phyloP scores from a whole-genome alignment of 2,113 vertebrate species.

The Onychostoma macrolepis region DNA sequence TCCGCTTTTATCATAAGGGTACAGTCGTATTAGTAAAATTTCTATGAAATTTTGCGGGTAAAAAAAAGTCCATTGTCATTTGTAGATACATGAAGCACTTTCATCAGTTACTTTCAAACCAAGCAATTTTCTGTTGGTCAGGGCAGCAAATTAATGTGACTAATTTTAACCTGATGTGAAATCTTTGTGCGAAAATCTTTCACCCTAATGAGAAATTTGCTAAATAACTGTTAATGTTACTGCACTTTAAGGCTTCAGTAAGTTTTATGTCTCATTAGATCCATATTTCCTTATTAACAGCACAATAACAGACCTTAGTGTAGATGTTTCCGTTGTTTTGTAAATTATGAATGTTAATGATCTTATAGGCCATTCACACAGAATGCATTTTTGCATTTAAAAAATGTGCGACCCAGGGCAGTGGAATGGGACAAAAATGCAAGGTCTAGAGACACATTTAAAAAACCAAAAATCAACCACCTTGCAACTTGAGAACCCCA shows the following conservation, averaged over 20 bases:
- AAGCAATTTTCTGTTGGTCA: not conserved
- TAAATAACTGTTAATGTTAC: not conserved
- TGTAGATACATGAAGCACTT: not conserved
- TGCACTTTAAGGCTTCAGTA: not conserved
- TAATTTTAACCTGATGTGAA: not conserved
- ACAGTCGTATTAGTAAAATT: not conserved
- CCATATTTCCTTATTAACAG: not conserved
- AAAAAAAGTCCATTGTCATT: not conserved
- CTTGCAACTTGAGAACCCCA: too few species aligned
- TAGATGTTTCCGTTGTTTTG: not conserved
- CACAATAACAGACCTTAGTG: constrained; percentile 12
- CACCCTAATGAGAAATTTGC: not conserved
- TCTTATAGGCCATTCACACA: not conserved
- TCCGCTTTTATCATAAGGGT: not conserved
- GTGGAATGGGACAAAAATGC: not conserved
- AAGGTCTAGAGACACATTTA: not conserved
- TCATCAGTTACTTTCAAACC: not conserved
- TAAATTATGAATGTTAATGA: constrained; percentile 1
- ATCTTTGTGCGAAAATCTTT: not conserved
- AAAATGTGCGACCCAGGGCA: not conserved
- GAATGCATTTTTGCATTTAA: not conserved
- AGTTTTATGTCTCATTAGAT: not conserved
- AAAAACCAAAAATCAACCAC: not conserved
- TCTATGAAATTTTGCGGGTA: not conserved
- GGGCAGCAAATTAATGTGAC: not conserved